These are phyloP conservation scores for Emydocephalus ijimae DNA, from an alignment of 2,113 vertebrate genomes.

Conservation along the genomic window DNA sequence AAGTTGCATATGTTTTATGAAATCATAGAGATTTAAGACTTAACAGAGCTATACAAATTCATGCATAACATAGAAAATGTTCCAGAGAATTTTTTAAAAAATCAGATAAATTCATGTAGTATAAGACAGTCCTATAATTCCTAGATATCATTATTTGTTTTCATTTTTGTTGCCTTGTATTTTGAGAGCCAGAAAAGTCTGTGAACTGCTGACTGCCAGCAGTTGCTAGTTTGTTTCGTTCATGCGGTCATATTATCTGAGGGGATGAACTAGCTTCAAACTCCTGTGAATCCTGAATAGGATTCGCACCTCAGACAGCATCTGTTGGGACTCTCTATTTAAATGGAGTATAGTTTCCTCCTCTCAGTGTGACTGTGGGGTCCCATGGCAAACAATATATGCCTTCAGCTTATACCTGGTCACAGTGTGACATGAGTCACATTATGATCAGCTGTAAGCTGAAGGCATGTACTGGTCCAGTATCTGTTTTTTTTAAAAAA, in stretches of 20 bases:
- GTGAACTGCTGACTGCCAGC: background rate
- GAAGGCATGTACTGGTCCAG: background rate
- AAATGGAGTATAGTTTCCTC: background rate
- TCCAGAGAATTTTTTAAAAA: background rate
- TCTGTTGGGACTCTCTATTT: background rate
- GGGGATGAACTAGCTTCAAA: background rate
- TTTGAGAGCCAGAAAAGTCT: background rate
- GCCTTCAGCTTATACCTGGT: no score
- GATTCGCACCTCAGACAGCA: background rate
- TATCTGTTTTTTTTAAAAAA: background rate
- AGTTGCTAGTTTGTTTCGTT: background rate
- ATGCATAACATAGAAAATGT: background rate
- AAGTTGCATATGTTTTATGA: background rate
- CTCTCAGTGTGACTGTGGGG: background rate
- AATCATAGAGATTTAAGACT: background rate
- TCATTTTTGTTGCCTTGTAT: background rate
- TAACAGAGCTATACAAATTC: background rate
- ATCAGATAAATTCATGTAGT: background rate
- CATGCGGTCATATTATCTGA: background rate
- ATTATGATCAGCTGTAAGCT: background rate
- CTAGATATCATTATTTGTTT: background rate
- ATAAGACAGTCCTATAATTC: background rate
- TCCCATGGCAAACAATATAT: background rate
- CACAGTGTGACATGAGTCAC: no score
- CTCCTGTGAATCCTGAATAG: background rate